Evolutionary conservation across 92 coral and sea anemone genomes (phyloP).

Genomic region (Nematostella vectensis): DNA sequence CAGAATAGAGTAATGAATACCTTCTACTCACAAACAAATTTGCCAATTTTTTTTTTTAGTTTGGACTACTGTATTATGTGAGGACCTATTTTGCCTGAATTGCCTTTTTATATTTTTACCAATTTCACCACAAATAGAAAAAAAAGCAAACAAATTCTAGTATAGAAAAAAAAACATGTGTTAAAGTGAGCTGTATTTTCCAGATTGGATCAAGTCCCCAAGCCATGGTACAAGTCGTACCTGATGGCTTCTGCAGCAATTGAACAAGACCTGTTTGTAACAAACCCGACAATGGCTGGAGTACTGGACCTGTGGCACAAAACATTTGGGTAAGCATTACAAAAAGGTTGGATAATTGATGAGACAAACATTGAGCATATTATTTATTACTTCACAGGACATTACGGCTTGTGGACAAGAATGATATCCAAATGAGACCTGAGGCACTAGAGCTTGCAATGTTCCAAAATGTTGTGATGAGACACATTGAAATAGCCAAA

Average conservation of each 20-base stretch:
- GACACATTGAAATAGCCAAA: constrained; percentile 97
- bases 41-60: too few relatives aligned
- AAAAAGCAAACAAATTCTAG: too few relatives aligned
- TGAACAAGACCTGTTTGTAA: constrained; percentile 96
- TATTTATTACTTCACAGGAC: constrained; percentile 14
- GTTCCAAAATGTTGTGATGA: constrained; percentile 97
- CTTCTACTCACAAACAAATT: too few relatives aligned
- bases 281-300: constrained; percentile 98
- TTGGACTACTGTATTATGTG: too few relatives aligned
- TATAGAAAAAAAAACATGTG: too few relatives aligned
- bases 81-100: too few relatives aligned
- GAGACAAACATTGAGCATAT: neutral
- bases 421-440: constrained; percentile 81
- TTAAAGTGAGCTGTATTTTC: too few relatives aligned
- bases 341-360: too few relatives aligned
- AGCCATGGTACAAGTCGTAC: constrained; percentile 97
- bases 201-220: constrained; percentile 94
- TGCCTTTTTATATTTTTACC: too few relatives aligned
- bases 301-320: constrained; percentile 97
- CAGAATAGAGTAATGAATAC: constrained; percentile 67
- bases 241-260: constrained; percentile 68
- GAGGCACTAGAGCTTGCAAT: constrained; percentile 96
- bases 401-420: constrained; percentile 81
- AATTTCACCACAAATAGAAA: too few relatives aligned
- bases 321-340: constrained; percentile 60